Evolutionary conservation across 2,888 invertebrate species (phyloP).

Genomic region (Leptopilina drosophilae): DNA sequence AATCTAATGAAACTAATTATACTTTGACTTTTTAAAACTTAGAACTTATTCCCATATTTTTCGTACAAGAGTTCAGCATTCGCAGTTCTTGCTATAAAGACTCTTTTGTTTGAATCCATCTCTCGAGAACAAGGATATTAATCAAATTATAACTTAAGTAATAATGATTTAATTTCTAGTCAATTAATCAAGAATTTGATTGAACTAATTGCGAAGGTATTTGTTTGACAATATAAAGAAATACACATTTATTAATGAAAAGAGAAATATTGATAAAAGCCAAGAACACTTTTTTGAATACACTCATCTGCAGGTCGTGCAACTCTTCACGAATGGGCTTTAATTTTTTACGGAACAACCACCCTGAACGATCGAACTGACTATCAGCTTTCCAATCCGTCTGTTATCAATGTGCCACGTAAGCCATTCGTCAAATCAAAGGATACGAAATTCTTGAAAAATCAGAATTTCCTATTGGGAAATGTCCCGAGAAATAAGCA

Average conservation of each 20-base stretch:
- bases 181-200: no score
- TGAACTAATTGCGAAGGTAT: background rate
- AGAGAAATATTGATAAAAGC: background rate
- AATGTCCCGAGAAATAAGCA: slow-evolving; percentile 71
- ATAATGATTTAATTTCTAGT: background rate
- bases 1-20: no score
- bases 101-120: no score
- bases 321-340: slow-evolving; percentile 94
- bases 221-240: background rate
- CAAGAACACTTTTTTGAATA: background rate
- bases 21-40: no score
- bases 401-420: slow-evolving; percentile 64
- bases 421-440: slow-evolving; percentile 69
- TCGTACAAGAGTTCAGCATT: no score
- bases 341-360: slow-evolving; percentile 94
- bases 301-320: slow-evolving; percentile 83
- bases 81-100: no score
- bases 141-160: no score
- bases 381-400: slow-evolving; percentile 69
- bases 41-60: no score
- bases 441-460: slow-evolving; percentile 66
- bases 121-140: no score
- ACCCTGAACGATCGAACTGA: slow-evolving; percentile 76
- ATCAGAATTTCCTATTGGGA: slow-evolving; percentile 62
- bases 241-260: background rate